Base-by-base conservation (phyloP, 2,797 vertebrate genomes). In the Linurgus olivaceus region DNA sequence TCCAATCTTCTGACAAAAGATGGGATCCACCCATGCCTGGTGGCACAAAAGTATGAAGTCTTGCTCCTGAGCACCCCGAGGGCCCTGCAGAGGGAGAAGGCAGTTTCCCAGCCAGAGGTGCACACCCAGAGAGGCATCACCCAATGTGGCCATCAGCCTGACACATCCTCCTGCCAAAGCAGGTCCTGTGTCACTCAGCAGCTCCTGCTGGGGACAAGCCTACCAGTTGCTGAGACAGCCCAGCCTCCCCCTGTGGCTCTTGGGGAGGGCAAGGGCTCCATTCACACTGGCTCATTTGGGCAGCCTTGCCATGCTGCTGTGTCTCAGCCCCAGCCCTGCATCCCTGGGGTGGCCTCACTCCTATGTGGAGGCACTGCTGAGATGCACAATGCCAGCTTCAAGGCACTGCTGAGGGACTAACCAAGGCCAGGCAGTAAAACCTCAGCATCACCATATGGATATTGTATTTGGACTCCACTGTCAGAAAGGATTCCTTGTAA, bases 321-420 rank as follows among this genome's bases (percentile, higher is more conserved):
- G 0, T 4, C 47, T 28, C 6, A 3, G 63, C 31, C 19, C 26
- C 2, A 2, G 52, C 29, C 17, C 51, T 8, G 4, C 0, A 1
- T 11, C 51, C 58, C n/a, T 20, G 25, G 29, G 29, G 26, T 1
- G 3, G 10, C 38, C 47, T 57, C 35, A 3, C 24, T 73, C 17
- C 1, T 1, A 2, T 2, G 13, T 13, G 38, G 28, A 21, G 29
- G 29, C 68, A 40, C 45, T 1, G 1, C 54, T 17, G n/a, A 65
- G 55, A 37, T 1, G 2, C 25, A 55, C 4, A 1, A 17, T 0
- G 0, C 15, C n/a, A 52, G 31, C 31, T 52, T 13, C 3, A 7
- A 45, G 55, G 54, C 2, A 0, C 48, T 42, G 33, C 7, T 20
- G n/a, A 38, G 57, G 31, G 28, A 40, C 24, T 19, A 24, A 45